These are phyloP conservation scores for Laticauda laticaudata DNA, from an alignment of 2,113 vertebrate species.

Conservation along the genomic window DNA sequence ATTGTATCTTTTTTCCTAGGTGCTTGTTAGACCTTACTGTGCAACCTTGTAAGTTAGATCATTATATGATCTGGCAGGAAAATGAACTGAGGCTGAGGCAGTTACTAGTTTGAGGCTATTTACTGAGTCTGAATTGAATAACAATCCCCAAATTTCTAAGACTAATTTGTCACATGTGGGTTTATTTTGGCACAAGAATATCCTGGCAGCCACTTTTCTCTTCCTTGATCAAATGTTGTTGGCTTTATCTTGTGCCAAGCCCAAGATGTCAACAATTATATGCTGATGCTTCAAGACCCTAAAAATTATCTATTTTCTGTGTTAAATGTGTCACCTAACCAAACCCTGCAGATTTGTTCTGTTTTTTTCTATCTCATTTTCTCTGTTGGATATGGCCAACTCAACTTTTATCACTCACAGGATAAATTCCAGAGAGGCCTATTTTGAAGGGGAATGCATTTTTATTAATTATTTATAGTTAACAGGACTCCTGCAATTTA, in stretches of 20 bases:
- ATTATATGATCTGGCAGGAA: not conserved
- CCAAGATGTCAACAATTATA: not conserved
- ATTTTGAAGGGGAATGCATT: not conserved
- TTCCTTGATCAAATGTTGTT: not conserved
- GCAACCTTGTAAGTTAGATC: not conserved
- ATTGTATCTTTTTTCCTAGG: not conserved
- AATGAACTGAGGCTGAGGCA: not conserved
- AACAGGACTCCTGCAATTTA: not conserved
- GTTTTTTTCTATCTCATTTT: not conserved
- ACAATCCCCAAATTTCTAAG: not conserved
- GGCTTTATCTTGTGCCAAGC: not conserved
- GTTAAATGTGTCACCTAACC: constrained; percentile 3
- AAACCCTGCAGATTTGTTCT: constrained; percentile 44
- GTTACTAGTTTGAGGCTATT: not conserved
- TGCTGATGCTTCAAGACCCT: not conserved
- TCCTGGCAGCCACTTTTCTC: not conserved
- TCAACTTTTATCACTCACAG: not conserved
- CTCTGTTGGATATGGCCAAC: not conserved
- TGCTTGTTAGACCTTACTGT: not conserved
- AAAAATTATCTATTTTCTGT: not conserved
- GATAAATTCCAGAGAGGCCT: not conserved
- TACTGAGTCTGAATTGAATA: not conserved
- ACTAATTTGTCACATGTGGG: not conserved
- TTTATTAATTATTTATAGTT: not conserved
- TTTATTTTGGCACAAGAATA: not conserved